Evolutionary conservation across 64 coral and sea anemone genomes (phyloP), one percentile per base, ranked within the genome.

Genomic region (Pocillopora verrucosa): DNA sequence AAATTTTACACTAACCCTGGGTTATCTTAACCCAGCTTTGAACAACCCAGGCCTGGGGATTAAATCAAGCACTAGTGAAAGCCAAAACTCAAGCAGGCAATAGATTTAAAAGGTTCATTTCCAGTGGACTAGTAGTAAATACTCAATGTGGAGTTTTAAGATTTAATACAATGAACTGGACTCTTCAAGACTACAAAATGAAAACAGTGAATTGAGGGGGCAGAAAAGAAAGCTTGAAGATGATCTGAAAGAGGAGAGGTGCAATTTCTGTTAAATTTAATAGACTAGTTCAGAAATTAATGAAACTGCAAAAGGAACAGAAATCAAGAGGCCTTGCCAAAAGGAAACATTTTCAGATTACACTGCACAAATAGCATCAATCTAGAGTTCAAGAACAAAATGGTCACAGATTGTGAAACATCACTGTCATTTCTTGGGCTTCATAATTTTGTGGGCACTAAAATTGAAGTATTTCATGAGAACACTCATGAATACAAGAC

Each of bases 391-490:
- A 36, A 34, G 41, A 35, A 16, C 12, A 30, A 68, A 68, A 15
- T 91, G 4, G 68, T 56, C 25, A 16, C 38, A 77, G 74, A 91
- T 41, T 76, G 70, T 17, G 25, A 92, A 5, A 20, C 76, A 20
- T 20, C 76, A 70, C 41, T 80, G 24, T 89, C 62, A 79, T 79
- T 89, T 77, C 4, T 80, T 10, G 87, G 76, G 1, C 61, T 89
- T 22, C 72, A 89, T 10, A 69, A 89, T 80, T 89, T 89, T 79
- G 38, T 89, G 16, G 76, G 62, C 34, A 89, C 63, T 19, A 89
- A 89, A 34, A 63, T 89, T 37, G 76, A 89, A 80, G 51, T 89
- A 6, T 58, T 70, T 61, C 80, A 89, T 61, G 20, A 67, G 24
- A 35, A 89, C 16, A 89, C 0, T 26, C 30, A 77, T 22, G 1